Percentiles rank a stretch among this genome's conserved stretches.
phyloP scores from a whole-genome alignment of 2,113 vertebrate genomes.

The Perccottus glenii region DNA sequence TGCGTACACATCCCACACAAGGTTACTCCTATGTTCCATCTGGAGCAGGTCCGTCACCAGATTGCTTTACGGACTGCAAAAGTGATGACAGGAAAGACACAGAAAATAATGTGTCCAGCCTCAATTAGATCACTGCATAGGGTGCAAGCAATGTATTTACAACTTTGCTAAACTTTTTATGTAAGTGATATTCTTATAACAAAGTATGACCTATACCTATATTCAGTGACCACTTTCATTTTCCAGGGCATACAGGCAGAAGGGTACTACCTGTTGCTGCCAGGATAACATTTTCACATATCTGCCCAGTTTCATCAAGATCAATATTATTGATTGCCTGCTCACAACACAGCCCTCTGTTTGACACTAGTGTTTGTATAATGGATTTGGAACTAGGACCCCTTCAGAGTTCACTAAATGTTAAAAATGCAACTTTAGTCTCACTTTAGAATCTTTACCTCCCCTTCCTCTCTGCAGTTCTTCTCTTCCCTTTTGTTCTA shows the following conservation, averaged over 20 bases:
- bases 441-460: background rate
- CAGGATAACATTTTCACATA: slow-evolving; percentile 4
- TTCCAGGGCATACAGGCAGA: slow-evolving; percentile 33
- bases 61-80: slow-evolving; percentile 18
- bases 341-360: background rate
- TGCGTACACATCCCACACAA: slow-evolving; percentile 39
- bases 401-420: background rate
- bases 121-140: no score
- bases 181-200: background rate
- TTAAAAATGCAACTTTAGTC: background rate
- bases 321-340: slow-evolving; percentile 13
- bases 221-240: slow-evolving; percentile 16
- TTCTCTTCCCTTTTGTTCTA: background rate
- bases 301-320: slow-evolving; percentile 47
- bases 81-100: slow-evolving; percentile 19
- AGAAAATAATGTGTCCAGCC: slow-evolving; percentile 5
- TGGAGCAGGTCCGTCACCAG: slow-evolving; percentile 19
- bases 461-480: slow-evolving; percentile 8
- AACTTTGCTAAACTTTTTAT: no score
- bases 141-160: no score
- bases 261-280: background rate
- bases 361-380: background rate
- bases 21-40: slow-evolving; percentile 44
- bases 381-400: background rate
- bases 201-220: background rate